Evolutionary conservation across 2,888 invertebrate genomes (phyloP).

Genomic region (Melolontha melolontha): DNA sequence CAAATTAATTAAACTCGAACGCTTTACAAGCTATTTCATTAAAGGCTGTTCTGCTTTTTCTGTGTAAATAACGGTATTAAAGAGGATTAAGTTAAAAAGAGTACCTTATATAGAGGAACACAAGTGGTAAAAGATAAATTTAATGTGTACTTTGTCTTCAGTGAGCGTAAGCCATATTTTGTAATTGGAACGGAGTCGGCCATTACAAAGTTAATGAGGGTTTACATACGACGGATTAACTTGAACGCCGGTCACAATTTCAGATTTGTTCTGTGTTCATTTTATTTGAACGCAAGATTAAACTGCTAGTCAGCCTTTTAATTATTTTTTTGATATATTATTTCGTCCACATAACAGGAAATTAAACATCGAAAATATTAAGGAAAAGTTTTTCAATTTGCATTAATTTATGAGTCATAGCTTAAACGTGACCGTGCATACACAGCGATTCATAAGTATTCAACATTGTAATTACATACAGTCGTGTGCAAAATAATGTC

Average conservation of each 20-base stretch:
- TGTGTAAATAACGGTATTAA: background rate
- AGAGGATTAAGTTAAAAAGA: conserved; percentile 4
- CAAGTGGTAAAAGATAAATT: conserved; percentile 17
- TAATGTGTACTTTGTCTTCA: conserved; percentile 22
- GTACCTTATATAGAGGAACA: background rate
- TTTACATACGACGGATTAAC: conserved; percentile 15
- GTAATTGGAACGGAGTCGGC: conserved; percentile 11
- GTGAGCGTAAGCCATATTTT: conserved; percentile 18
- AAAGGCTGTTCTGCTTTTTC: background rate
- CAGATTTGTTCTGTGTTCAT: background rate
- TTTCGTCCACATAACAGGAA: too few species aligned
- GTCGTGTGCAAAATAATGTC: too few species aligned
- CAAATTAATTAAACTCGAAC: too few species aligned
- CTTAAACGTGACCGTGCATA: too few species aligned
- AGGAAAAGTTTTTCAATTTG: too few species aligned
- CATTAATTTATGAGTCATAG: too few species aligned
- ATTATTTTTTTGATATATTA: too few species aligned
- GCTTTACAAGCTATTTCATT: conserved; percentile 7
- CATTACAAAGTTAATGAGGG: conserved; percentile 26
- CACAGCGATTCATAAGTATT: too few species aligned
- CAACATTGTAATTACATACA: too few species aligned
- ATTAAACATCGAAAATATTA: too few species aligned
- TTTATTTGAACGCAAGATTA: too few species aligned
- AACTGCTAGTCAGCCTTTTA: too few species aligned
- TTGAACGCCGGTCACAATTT: conserved; percentile 9